phyloP scores from a whole-genome alignment of 2,797 vertebrate genomes.

The Tokudaia tokunoshimensis region DNA sequence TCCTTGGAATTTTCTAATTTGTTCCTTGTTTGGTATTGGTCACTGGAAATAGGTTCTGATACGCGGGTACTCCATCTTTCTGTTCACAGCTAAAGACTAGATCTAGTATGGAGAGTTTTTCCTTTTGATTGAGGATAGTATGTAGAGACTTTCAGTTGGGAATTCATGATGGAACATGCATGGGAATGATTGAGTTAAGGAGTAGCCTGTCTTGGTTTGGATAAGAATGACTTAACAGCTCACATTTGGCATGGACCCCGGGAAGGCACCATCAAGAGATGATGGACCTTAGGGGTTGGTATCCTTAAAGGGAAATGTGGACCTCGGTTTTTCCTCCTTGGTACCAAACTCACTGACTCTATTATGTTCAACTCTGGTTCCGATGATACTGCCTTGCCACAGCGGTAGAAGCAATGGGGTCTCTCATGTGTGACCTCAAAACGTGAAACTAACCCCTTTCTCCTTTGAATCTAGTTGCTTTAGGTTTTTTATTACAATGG shows the following conservation, averaged over 20 bases:
- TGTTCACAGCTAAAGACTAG: background rate
- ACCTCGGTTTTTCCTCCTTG: background rate
- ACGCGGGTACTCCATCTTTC: background rate
- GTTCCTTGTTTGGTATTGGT: background rate
- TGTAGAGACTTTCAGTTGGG: background rate
- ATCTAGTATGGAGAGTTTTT: background rate
- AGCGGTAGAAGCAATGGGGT: background rate
- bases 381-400: background rate
- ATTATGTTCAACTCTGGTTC: background rate
- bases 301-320: background rate
- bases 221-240: background rate
- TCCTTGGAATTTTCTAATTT: background rate
- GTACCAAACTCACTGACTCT: background rate
- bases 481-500: background rate
- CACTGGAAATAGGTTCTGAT: background rate
- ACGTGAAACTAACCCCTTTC: background rate
- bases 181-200: slow-evolving; percentile 28
- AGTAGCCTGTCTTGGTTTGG: background rate
- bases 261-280: background rate
- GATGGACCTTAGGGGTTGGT: background rate
- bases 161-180: background rate
- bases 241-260: background rate
- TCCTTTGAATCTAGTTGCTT: background rate
- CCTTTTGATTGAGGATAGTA: slow-evolving; percentile 9
- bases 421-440: too few relatives aligned